These are phyloP conservation scores for Dendrolimus punctatus DNA, from an alignment of 1,140 invertebrate species.

Conservation along the genomic window DNA sequence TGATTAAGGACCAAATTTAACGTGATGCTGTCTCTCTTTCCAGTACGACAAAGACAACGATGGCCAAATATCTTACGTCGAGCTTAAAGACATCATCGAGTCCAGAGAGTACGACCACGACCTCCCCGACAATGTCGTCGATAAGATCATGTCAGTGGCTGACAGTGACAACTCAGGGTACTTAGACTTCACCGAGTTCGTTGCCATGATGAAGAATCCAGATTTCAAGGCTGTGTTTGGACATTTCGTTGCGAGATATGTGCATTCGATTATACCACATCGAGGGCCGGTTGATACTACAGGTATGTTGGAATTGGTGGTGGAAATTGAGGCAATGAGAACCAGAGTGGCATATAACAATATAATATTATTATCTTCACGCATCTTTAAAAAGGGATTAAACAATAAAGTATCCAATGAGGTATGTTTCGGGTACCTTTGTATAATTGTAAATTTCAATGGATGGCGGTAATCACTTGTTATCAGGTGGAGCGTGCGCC, in stretches of 20 bases:
- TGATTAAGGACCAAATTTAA: background rate
- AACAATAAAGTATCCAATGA: no score
- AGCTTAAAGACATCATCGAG: slow-evolving; percentile 79
- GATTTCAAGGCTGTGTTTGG: slow-evolving; percentile 75
- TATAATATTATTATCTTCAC: no score
- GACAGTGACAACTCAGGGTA: slow-evolving; percentile 83
- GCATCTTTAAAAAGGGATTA: no score
- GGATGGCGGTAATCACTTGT: no score
- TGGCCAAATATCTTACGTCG: slow-evolving; percentile 80
- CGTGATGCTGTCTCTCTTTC: slow-evolving; percentile 41
- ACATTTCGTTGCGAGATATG: slow-evolving; percentile 71
- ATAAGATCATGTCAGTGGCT: slow-evolving; percentile 79
- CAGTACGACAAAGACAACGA: slow-evolving; percentile 84
- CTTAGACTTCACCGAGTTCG: slow-evolving; percentile 85
- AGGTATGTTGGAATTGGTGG: slow-evolving; percentile 25
- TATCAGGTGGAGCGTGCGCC: no score
- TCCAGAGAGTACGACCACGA: slow-evolving; percentile 77
- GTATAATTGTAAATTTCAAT: no score
- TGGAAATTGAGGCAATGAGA: background rate
- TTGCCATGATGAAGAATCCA: slow-evolving; percentile 81
- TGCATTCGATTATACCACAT: slow-evolving; percentile 69
- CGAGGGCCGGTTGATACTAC: slow-evolving; percentile 57
- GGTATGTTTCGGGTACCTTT: no score
- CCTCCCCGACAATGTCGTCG: slow-evolving; percentile 80
- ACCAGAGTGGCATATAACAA: no score